Percentiles rank a stretch among this genome's conserved stretches.
phyloP scores from a whole-genome alignment of 2,113 vertebrate genomes.

The Gopherus flavomarginatus region DNA sequence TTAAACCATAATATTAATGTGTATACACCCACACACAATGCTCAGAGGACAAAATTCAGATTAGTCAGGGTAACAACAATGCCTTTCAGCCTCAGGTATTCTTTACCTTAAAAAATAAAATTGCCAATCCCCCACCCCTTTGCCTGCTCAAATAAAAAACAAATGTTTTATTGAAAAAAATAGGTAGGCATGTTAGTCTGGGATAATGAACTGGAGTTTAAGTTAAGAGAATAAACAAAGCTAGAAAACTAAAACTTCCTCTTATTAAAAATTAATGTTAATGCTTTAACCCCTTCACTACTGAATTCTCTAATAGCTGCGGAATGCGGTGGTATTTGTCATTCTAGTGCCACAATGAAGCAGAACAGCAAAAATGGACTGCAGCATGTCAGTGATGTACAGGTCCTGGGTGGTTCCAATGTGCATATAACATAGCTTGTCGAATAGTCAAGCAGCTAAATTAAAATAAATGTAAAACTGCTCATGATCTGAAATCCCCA shows the following conservation, averaged over 20 bases:
- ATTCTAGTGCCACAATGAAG: neutral
- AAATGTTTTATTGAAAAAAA: neutral
- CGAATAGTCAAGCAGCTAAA: neutral
- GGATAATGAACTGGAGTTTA: neutral
- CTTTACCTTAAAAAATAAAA: constrained; percentile 7
- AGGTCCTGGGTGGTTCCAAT: neutral
- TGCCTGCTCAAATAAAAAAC: neutral
- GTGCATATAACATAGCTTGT: neutral
- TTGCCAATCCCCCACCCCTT: neutral
- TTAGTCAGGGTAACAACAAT: neutral
- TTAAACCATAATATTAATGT: constrained; percentile 18
- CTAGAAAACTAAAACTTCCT: neutral
- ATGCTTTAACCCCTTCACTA: neutral
- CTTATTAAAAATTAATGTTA: constrained; percentile 6
- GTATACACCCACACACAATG: neutral
- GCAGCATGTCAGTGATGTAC: neutral
- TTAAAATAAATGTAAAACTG: neutral
- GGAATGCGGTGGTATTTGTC: neutral
- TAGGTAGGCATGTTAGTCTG: neutral
- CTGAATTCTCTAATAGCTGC: neutral
- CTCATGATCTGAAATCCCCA: neutral
- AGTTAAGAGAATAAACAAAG: neutral
- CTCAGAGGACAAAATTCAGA: neutral
- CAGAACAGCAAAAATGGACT: constrained; percentile 6
- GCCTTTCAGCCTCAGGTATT: neutral